Evolutionary conservation across 2,888 invertebrate genomes (phyloP).

Genomic region (Oxycera nigricornis): DNA sequence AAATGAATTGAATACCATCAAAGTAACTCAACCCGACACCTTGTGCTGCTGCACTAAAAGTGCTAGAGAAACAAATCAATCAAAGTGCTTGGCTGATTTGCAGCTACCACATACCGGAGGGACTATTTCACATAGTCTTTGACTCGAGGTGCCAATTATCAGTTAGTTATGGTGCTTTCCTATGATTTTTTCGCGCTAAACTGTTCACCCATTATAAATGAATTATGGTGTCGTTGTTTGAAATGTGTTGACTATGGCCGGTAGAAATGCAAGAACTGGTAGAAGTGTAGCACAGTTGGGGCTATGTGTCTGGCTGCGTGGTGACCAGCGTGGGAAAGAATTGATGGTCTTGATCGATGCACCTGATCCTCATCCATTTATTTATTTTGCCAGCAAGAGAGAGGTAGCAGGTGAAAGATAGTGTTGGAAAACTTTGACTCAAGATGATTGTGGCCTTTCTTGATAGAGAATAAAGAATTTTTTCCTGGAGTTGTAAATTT

Average conservation of each 20-base stretch:
- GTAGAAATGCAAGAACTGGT: neutral
- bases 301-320: neutral
- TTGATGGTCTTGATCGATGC: conserved; percentile 26
- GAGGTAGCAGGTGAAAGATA: too few species aligned
- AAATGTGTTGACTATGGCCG: conserved; percentile 6
- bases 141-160: conserved; percentile 32
- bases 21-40: neutral
- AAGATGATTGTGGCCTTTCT: too few species aligned
- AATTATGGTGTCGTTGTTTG: conserved; percentile 20
- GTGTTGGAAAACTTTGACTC: too few species aligned
- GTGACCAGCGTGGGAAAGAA: conserved; percentile 9
- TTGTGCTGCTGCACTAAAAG: neutral
- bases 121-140: neutral
- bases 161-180: conserved; percentile 36
- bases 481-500: too few species aligned
- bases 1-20: neutral
- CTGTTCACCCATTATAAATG: conserved; percentile 28
- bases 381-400: neutral
- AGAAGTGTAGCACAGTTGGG: too few species aligned
- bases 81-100: neutral
- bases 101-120: conserved; percentile 9
- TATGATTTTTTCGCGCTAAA: conserved; percentile 22
- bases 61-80: conserved; percentile 11
- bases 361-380: conserved; percentile 12
- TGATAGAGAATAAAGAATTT: too few species aligned